These are phyloP conservation scores for Chauna torquata DNA, from an alignment of 2,113 vertebrate species.

Conservation along the genomic window DNA sequence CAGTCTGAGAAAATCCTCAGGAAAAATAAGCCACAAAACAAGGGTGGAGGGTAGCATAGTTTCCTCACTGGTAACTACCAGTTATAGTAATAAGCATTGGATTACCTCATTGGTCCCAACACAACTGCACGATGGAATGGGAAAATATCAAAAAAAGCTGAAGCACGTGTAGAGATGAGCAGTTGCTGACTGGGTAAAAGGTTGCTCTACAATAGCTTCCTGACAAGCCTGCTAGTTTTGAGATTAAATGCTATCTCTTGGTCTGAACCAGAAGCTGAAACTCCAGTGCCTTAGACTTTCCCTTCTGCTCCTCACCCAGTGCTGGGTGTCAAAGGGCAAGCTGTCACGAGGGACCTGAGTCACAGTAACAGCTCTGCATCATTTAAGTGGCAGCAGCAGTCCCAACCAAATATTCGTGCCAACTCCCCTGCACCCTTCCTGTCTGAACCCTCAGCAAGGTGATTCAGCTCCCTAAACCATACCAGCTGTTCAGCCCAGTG, in stretches of 20 bases:
- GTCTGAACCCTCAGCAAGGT: neutral
- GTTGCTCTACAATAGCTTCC: neutral
- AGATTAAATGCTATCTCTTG: neutral
- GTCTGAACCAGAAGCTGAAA: neutral
- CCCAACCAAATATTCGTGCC: neutral
- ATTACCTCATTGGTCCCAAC: neutral
- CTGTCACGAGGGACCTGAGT: neutral
- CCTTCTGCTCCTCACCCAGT: neutral
- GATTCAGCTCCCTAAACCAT: neutral
- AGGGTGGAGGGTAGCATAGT: neutral
- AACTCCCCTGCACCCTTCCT: neutral
- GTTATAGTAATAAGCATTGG: neutral
- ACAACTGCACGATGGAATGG: neutral
- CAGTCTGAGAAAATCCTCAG: neutral
- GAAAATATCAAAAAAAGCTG: neutral
- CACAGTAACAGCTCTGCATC: neutral
- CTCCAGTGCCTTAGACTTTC: neutral
- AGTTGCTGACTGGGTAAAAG: neutral
- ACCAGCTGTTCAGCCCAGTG: neutral
- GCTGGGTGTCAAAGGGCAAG: neutral
- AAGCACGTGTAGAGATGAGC: neutral
- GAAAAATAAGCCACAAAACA: neutral
- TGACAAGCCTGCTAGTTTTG: neutral
- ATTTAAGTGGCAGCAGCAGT: fast-evolving
- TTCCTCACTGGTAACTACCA: neutral